These are phyloP conservation scores for Griposia aprilina DNA, from an alignment of 2,888 invertebrate species.

Conservation along the genomic window DNA sequence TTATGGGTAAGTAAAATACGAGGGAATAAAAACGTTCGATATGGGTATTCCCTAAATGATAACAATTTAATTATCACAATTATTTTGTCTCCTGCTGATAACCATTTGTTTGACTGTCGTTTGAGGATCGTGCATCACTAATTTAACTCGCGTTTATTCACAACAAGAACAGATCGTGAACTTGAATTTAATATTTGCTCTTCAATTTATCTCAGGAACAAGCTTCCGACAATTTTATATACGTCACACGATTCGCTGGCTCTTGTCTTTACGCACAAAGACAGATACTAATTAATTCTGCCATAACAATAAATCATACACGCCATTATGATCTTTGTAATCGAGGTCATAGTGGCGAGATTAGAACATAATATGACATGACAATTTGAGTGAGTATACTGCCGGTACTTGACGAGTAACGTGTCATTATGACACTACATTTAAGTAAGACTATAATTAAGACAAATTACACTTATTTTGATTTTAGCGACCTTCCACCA, in stretches of 20 bases:
- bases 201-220: slow-evolving; percentile 70
- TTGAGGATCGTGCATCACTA: slow-evolving; percentile 23
- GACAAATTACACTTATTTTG: slow-evolving; percentile 42
- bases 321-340: slow-evolving; percentile 44
- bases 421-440: slow-evolving; percentile 52
- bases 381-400: slow-evolving; percentile 39
- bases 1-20: background rate
- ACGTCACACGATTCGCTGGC: slow-evolving; percentile 62
- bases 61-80: background rate
- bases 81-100: background rate
- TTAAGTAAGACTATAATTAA: slow-evolving; percentile 43
- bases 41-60: background rate
- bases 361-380: slow-evolving; percentile 40
- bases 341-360: slow-evolving; percentile 35
- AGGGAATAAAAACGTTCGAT: background rate
- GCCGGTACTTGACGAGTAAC: slow-evolving; percentile 37
- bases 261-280: slow-evolving; percentile 51
- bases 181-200: slow-evolving; percentile 66
- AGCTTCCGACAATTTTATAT: slow-evolving; percentile 73
- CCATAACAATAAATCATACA: slow-evolving; percentile 45
- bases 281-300: slow-evolving; percentile 51
- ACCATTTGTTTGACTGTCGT: background rate
- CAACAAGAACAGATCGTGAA: slow-evolving; percentile 45
- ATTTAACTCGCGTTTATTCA: slow-evolving; percentile 38
- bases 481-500: slow-evolving; percentile 41